Conservation (phyloP, 2,797 vertebrate genomes). For the Threskiornis aethiopicus region DNA sequence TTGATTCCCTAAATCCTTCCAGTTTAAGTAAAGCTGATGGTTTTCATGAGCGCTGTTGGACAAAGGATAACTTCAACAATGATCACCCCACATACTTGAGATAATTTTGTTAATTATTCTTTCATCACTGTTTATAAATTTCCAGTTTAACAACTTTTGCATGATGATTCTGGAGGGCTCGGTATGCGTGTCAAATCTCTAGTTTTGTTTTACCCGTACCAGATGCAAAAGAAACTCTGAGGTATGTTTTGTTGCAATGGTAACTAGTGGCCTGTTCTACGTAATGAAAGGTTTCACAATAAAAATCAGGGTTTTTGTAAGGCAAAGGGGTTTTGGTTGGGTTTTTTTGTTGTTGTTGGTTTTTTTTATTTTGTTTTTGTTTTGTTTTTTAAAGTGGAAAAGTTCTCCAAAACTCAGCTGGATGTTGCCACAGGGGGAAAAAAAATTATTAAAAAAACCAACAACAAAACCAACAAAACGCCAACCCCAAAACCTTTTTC, state of each 20-base stretch:
- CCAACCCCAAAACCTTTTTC: background rate
- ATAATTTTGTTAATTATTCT: background rate
- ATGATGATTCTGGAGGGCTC: background rate
- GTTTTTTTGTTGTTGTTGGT: too few species aligned
- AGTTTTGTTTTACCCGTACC: background rate
- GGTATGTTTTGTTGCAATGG: background rate
- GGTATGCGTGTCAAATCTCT: background rate
- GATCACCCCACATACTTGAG: background rate
- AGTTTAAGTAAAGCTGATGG: background rate
- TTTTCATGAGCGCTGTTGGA: background rate
- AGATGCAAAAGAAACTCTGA: background rate
- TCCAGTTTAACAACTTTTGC: background rate
- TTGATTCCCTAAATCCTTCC: background rate
- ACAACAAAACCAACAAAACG: too few species aligned
- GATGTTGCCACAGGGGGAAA: background rate
- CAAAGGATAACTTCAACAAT: background rate
- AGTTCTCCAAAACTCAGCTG: background rate
- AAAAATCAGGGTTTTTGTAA: background rate
- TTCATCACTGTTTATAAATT: background rate
- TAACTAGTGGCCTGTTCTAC: background rate
- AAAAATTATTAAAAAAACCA: too few species aligned
- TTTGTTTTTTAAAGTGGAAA: background rate
- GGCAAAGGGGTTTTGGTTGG: background rate
- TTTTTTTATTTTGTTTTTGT: too few species aligned
- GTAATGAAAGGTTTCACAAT: background rate